Evolutionary conservation across 2,797 vertebrate genomes (phyloP).

Genomic region (Acestrorhynchus altus): DNA sequence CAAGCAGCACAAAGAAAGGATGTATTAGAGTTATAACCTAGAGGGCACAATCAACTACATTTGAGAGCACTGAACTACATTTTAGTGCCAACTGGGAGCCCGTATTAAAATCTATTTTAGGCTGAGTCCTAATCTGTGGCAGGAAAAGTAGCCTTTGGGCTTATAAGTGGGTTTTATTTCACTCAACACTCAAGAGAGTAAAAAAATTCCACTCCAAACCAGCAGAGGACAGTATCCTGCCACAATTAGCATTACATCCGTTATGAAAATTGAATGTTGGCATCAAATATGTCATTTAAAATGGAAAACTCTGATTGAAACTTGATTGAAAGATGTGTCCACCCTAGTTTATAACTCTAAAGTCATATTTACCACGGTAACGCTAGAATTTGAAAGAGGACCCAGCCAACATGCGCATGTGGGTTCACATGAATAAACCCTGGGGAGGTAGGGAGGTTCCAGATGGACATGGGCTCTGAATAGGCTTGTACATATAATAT

Average conservation of each 20-base stretch:
- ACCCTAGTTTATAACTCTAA: constrained; percentile 11
- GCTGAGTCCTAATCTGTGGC: neutral
- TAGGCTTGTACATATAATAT: no score
- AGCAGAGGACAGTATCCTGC: neutral
- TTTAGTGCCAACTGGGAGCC: neutral
- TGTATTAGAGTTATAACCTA: neutral
- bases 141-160: neutral
- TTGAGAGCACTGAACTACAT: no score
- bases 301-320: no score
- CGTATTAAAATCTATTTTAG: neutral
- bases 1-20: neutral
- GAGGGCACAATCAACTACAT: neutral
- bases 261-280: no score
- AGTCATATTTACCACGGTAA: neutral
- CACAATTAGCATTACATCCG: neutral
- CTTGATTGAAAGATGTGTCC: no score
- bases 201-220: neutral
- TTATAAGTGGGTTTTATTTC: neutral
- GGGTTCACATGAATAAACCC: no score
- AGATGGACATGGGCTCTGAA: no score
- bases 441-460: no score
- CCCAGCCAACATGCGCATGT: no score
- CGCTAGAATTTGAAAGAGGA: neutral
- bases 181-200: neutral
- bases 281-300: neutral